Conservation (phyloP, 2,888 invertebrate species). For the Harpalus rufipes region DNA sequence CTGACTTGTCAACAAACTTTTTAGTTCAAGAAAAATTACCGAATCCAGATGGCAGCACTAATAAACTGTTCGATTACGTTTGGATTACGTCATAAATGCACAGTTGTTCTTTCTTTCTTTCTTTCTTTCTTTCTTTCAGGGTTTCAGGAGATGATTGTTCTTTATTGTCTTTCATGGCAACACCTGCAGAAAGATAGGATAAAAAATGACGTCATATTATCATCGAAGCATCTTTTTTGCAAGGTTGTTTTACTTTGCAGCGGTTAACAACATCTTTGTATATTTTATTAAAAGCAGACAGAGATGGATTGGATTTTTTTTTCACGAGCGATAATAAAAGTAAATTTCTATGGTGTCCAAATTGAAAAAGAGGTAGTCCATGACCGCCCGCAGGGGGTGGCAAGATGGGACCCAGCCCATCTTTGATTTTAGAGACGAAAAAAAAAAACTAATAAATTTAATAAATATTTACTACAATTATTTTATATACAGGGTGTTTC, state of each 20-base stretch:
- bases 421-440: too few relatives aligned
- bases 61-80: not conserved
- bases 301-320: not conserved
- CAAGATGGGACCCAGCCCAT: too few relatives aligned
- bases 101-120: not conserved
- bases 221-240: slow-evolving; percentile 44
- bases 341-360: too few relatives aligned
- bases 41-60: slow-evolving; percentile 32
- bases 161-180: slow-evolving; percentile 47
- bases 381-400: too few relatives aligned
- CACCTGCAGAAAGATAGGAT: slow-evolving; percentile 21
- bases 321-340: too few relatives aligned
- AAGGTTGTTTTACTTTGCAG: slow-evolving; percentile 50
- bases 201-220: slow-evolving; percentile 39
- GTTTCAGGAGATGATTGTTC: slow-evolving; percentile 9
- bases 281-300: slow-evolving; percentile 28
- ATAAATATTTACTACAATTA: too few relatives aligned
- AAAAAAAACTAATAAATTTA: too few relatives aligned
- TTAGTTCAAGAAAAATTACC: not conserved
- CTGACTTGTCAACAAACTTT: slow-evolving; percentile 2
- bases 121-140: not conserved
- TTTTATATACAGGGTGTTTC: too few relatives aligned
- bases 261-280: slow-evolving; percentile 24
- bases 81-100: not conserved
- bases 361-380: too few relatives aligned